A percentile compares a stretch with the other conserved stretches of the same genome.
These are phyloP conservation scores for Piezodorus guildinii DNA, from an alignment of 1,140 invertebrate species.

Conservation along the genomic window DNA sequence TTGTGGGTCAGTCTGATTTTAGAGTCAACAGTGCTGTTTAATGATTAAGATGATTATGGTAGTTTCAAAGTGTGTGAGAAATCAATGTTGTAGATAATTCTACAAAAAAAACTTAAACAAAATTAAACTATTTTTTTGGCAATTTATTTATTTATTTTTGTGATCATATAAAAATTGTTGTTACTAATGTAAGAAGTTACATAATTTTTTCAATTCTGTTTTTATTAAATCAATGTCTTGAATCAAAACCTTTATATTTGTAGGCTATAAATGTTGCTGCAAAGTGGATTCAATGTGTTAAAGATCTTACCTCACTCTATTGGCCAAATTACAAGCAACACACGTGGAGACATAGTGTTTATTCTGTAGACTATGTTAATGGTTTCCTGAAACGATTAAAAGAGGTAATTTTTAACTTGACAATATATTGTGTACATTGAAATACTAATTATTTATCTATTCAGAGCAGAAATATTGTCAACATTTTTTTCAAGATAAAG, in stretches of 20 bases:
- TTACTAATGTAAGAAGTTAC: too few relatives aligned
- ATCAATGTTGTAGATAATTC: too few relatives aligned
- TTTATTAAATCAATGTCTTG: background rate
- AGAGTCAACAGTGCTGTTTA: too few relatives aligned
- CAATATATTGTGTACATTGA: too few relatives aligned
- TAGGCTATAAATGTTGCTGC: background rate
- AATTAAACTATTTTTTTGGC: too few relatives aligned
- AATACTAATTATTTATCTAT: too few relatives aligned
- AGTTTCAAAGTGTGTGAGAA: too few relatives aligned
- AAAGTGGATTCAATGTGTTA: background rate
- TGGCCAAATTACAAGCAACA: constrained; percentile 17
- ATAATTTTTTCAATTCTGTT: too few relatives aligned
- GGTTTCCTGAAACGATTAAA: background rate
- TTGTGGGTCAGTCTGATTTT: background rate
- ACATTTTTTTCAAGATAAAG: background rate
- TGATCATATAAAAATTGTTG: too few relatives aligned
- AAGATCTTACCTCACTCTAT: constrained; percentile 7
- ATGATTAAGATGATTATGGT: background rate
- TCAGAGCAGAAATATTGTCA: background rate
- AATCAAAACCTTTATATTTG: background rate
- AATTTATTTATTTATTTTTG: too few relatives aligned
- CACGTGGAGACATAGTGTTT: background rate
- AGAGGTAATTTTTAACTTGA: background rate
- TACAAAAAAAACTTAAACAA: too few relatives aligned
- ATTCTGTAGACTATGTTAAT: background rate